Evolutionary conservation across 2,113 vertebrate genomes (phyloP).

Genomic region (Entomyzon cyanotis): DNA sequence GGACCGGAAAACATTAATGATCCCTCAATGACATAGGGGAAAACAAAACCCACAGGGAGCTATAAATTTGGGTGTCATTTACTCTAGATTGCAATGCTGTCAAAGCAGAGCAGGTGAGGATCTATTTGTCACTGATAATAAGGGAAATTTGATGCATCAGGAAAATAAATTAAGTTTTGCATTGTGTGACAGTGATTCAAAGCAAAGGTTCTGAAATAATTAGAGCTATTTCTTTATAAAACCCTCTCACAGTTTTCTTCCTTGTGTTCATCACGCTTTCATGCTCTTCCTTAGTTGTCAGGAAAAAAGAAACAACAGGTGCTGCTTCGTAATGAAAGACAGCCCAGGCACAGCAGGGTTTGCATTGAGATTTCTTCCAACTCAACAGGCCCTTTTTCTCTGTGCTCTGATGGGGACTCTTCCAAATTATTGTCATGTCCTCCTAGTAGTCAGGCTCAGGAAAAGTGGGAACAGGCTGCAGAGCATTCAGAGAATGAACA

Average conservation of each 20-base stretch:
- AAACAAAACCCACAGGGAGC: background rate
- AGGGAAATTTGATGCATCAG: background rate
- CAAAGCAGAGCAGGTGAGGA: background rate
- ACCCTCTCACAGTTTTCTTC: background rate
- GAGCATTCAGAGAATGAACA: slow-evolving; percentile 36
- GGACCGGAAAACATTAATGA: background rate
- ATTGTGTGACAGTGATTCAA: background rate
- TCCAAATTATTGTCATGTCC: background rate
- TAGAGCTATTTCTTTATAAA: background rate
- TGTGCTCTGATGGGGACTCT: background rate
- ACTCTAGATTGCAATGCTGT: background rate
- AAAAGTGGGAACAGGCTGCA: slow-evolving; percentile 17
- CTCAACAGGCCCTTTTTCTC: background rate
- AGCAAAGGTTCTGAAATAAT: slow-evolving; percentile 15
- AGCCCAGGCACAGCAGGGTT: slow-evolving; percentile 4
- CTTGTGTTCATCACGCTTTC: background rate
- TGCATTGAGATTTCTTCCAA: background rate
- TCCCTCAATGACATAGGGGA: background rate
- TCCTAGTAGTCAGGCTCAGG: background rate
- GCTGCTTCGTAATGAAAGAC: background rate
- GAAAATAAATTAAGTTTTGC: slow-evolving; percentile 9
- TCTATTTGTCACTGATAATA: slow-evolving; percentile 8
- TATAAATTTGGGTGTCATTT: background rate
- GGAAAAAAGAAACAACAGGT: slow-evolving; percentile 1
- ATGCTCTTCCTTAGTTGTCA: background rate